A percentile compares a stretch with the other conserved stretches of the same genome.
Conservation (phyloP, 2,113 vertebrate genomes). For the Potamarius usumacintae region DNA sequence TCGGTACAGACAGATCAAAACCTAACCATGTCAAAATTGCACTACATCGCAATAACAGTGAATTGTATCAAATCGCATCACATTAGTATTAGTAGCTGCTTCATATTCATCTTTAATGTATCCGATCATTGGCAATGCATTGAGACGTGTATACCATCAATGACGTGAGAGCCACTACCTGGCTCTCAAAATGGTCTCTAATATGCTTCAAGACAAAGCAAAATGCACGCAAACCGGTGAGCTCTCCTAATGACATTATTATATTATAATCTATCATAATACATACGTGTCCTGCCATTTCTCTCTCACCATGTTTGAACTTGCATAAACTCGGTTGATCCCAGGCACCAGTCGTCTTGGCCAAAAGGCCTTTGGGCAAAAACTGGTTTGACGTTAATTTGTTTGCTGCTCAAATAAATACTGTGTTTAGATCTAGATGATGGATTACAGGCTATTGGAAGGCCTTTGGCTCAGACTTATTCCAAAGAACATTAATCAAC, state of each 20-base stretch:
- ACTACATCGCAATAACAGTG: too few relatives aligned
- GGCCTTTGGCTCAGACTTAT: not conserved
- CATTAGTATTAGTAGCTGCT: too few relatives aligned
- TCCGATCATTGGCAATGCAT: too few relatives aligned
- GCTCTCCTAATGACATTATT: not conserved
- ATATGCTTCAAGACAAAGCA: not conserved
- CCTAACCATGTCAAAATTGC: too few relatives aligned
- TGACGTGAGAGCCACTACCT: not conserved
- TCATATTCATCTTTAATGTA: too few relatives aligned
- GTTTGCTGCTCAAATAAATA: conserved; percentile 4
- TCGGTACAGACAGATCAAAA: too few relatives aligned
- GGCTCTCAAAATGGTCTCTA: not conserved
- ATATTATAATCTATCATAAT: not conserved
- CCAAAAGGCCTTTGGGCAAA: not conserved
- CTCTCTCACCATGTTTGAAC: not conserved
- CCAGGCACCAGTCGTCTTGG: not conserved
- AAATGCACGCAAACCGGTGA: not conserved
- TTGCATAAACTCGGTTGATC: not conserved
- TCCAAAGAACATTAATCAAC: not conserved
- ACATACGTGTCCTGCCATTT: not conserved
- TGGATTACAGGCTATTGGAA: conserved; percentile 2
- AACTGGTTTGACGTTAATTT: not conserved
- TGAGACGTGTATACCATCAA: too few relatives aligned
- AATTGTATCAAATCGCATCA: too few relatives aligned
- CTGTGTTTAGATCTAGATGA: not conserved